Conservation (phyloP, 2,797 vertebrate genomes). For the Octomys mimax region DNA sequence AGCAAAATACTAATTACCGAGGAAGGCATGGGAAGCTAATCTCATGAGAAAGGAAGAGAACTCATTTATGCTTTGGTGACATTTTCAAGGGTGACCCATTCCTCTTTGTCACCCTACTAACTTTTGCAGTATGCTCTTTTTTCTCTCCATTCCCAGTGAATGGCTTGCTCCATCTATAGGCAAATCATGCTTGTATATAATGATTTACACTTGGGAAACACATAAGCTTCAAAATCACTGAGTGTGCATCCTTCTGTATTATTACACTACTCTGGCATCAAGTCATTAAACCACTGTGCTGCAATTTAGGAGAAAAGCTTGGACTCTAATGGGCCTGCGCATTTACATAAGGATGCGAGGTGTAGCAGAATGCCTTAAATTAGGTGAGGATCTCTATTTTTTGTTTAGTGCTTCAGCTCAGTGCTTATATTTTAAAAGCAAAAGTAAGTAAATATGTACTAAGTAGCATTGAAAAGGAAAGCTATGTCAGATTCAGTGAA, state of each 20-base stretch:
- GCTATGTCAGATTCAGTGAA: not conserved
- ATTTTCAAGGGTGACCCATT: not conserved
- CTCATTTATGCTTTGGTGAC: not conserved
- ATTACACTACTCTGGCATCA: not conserved
- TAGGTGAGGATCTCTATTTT: constrained; percentile 3
- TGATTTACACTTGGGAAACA: constrained; percentile 1
- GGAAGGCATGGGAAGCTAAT: not conserved
- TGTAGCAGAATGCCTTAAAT: not conserved
- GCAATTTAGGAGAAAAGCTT: not conserved
- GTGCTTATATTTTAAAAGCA: constrained; percentile 35
- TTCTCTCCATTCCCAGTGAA: not conserved
- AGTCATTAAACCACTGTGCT: not conserved
- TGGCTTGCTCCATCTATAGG: not conserved
- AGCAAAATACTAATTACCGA: not conserved
- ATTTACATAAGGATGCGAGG: constrained; percentile 7
- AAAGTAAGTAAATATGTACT: not conserved
- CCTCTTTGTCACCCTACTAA: not conserved
- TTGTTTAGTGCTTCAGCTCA: not conserved
- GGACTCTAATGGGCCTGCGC: not conserved
- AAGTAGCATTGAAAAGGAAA: constrained; percentile 3
- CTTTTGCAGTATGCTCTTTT: not conserved
- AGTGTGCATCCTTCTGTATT: not conserved
- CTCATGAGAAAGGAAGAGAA: not conserved
- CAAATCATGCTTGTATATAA: not conserved
- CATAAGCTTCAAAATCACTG: not conserved